These are phyloP conservation scores for Geopemphigus sp. DNA, from an alignment of 1,140 invertebrate species.

Conservation along the genomic window DNA sequence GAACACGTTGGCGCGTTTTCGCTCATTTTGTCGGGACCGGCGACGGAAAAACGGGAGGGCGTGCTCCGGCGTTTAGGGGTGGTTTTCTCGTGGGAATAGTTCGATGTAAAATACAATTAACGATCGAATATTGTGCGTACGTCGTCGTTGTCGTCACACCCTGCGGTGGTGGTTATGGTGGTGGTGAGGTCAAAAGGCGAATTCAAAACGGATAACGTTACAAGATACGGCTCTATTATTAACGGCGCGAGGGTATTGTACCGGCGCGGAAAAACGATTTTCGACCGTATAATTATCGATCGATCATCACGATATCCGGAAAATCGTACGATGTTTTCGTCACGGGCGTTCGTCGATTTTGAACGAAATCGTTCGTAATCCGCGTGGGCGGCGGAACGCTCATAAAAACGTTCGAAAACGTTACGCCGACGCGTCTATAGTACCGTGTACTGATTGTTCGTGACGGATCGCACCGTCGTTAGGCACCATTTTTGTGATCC, in stretches of 20 bases:
- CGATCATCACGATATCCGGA: constrained; percentile 4
- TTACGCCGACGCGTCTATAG: too few species aligned
- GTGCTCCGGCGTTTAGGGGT: background rate
- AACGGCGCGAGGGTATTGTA: background rate
- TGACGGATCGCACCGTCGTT: too few species aligned
- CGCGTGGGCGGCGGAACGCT: too few species aligned
- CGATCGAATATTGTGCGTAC: background rate
- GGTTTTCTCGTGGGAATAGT: constrained; percentile 27
- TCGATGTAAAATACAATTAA: constrained; percentile 32
- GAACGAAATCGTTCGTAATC: too few species aligned
- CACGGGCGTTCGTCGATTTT: too few species aligned
- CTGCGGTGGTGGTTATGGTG: background rate
- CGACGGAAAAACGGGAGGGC: constrained; percentile 9
- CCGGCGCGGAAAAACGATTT: background rate
- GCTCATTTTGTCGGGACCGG: constrained; percentile 15
- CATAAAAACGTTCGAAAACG: too few species aligned
- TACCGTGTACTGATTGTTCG: too few species aligned
- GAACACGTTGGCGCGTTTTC: constrained; percentile 27
- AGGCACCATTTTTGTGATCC: too few species aligned
- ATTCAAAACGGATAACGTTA: background rate
- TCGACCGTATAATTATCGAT: constrained; percentile 1
- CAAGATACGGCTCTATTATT: background rate
- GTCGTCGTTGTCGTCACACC: background rate
- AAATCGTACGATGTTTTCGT: background rate
- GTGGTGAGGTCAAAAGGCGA: constrained; percentile 6